Base-by-base conservation (phyloP, 2,797 vertebrate species). In the Phyllotis vaccarum region DNA sequence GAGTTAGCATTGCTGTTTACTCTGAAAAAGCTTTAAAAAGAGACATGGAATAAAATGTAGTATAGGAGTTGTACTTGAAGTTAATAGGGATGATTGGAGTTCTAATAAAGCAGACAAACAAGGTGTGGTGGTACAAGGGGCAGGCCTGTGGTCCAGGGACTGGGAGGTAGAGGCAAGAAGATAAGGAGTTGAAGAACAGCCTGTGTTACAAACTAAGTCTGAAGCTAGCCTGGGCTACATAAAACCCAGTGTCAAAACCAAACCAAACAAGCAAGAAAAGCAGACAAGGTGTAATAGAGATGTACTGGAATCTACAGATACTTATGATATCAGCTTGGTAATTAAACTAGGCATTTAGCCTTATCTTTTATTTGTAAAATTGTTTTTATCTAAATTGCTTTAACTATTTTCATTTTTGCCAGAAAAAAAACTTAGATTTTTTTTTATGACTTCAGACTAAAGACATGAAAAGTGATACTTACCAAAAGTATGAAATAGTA, bases 361-460 rank as follows among this genome's bases (percentile, higher is more conserved):
- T 79, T 75, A 74, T 40, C 62, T 91, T n/a, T 80, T n/a, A 74
- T 85, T 87, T 81, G 29, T 62, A 56, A 78, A 40, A 64, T 3
- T 29, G 16, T 75, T 80, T 60, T 85, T 64, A 66, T 85, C 7
- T 87, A 75, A 88, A 88, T 92, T 92, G n/a, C 16, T 70, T 37
- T 90, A 90, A 21, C 56, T 64, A 58, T 92, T 94, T 96, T 80
- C 78, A 87, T 27, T 90, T 66, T 86, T 82, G 43, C 76, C 58
- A 52, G 60, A 37, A 90, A 66, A 66, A 91, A 95, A 95, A 93
- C 43, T 90, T 91, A 87, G 54, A 22, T 86, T 87, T 93, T 93
- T 93, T 85, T 37, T 86, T 37, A 54, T 17, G 54, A 68, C 21
- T 66, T 29, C 81, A 85, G 62, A 85, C 40, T 64, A 22, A 31